phyloP scores from a whole-genome alignment of 2,797 vertebrate species.

The Channallabes apus region DNA sequence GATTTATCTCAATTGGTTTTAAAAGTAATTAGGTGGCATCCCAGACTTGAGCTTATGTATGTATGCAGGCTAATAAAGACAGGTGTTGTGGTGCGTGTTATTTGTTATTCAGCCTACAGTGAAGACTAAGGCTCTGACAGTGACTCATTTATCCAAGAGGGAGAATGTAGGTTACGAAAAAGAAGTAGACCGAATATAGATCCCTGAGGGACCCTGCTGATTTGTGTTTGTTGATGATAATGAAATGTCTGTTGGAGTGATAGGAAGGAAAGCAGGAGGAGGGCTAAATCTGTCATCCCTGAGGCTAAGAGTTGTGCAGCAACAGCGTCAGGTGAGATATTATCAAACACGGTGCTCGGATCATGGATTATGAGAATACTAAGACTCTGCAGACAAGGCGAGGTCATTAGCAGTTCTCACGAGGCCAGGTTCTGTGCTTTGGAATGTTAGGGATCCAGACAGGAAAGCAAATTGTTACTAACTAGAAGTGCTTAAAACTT shows the following conservation, averaged over 20 bases:
- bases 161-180: background rate
- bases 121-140: background rate
- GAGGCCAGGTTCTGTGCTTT: background rate
- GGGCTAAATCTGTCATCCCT: background rate
- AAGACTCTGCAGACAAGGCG: background rate
- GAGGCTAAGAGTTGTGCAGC: background rate
- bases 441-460: background rate
- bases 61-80: background rate
- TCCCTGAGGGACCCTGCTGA: conserved; percentile 5
- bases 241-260: conserved; percentile 8
- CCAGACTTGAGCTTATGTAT: background rate
- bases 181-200: conserved; percentile 3
- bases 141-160: background rate
- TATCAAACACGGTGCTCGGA: background rate
- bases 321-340: background rate
- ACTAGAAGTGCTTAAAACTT: background rate
- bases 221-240: conserved; percentile 3
- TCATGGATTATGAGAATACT: background rate
- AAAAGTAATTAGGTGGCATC: background rate
- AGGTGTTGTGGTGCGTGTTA: background rate
- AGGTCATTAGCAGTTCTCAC: background rate
- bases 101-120: background rate
- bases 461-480: background rate
- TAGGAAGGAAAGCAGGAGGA: background rate
- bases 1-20: background rate